A percentile compares a stretch with the other conserved stretches of the same genome.
Evolutionary conservation across 2,113 vertebrate species (phyloP).

Genomic region (Choloepus hoffmanni): DNA sequence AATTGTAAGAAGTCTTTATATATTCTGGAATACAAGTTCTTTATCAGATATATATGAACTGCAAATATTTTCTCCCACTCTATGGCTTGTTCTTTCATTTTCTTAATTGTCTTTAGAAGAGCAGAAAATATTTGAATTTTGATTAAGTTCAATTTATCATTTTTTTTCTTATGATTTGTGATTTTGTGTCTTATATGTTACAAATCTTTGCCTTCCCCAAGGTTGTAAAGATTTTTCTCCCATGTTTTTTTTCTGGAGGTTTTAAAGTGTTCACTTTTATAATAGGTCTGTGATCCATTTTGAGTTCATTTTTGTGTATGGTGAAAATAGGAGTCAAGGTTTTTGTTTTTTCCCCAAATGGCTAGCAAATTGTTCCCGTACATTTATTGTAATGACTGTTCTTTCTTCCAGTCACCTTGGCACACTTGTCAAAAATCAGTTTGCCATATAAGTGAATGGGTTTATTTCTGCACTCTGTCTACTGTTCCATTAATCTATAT

Average conservation of each 20-base stretch:
- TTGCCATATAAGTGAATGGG: neutral
- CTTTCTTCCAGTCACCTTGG: neutral
- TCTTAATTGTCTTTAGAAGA: neutral
- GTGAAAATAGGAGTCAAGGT: too few relatives aligned
- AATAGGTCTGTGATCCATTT: too few relatives aligned
- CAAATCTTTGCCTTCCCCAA: neutral
- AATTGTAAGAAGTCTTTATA: neutral
- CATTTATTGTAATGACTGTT: neutral
- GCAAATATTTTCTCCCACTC: neutral
- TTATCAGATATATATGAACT: neutral
- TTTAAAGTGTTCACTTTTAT: too few relatives aligned
- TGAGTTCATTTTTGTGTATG: too few relatives aligned
- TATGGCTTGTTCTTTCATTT: neutral
- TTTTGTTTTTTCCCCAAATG: neutral
- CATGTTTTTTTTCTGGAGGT: too few relatives aligned
- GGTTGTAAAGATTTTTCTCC: neutral
- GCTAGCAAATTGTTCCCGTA: neutral
- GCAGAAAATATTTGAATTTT: neutral
- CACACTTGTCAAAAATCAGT: neutral
- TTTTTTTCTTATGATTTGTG: neutral
- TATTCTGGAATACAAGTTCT: neutral
- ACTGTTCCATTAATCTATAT: neutral
- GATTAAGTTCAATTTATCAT: neutral
- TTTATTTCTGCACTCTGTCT: neutral
- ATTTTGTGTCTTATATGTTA: neutral